Evolutionary conservation across 2,797 vertebrate species (phyloP), one percentile per base, ranked within the genome.

Genomic region (Uromys caudimaculatus): DNA sequence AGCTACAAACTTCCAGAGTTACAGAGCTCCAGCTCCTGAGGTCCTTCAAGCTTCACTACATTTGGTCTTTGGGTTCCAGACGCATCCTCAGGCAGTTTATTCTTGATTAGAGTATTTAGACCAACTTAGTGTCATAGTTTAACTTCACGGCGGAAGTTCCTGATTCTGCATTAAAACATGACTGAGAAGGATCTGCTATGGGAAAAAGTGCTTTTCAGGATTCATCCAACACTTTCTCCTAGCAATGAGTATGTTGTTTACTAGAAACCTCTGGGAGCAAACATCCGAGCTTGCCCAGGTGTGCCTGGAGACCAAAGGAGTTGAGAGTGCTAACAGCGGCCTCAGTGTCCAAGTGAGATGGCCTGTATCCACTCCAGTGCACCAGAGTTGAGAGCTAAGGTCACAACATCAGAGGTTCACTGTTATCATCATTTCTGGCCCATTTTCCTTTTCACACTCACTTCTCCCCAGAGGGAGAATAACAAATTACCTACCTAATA

Each of bases 261-360:
- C 38, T 71, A 78, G 54, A 94, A 92, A 75, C 85, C 75, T 88
- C 76, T 35, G 38, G 10, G 14, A 69, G 47, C 47, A 89, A 94
- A 87, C 71, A 85, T 71, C 71, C 69, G 32, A 92, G 69, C 29
- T 96, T 67, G 24, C 6, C 54, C 1, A 73, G 4, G 50, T 71
- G 32, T 54, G 8, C 88, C 17, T 71, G n/a, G 52, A 91, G 81
- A 76, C 71, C 69, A 91, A 77, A 94, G 54, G 35, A 89, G 47
- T 41, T 85, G 32, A 47, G 24, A 79, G 24, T 62, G 24, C 9
- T 35, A 54, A 78, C 78, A n/a, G 38, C 32, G 52, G 71, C 78
- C 79, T 50, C 56, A 73, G 71, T 77, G n/a, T 67, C 75, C 78
- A 76, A 79, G 47, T 27, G 73, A 52, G 35, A 83, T 35, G 38